These are phyloP conservation scores for Elachura formosa DNA, from an alignment of 2,113 vertebrate species.

Conservation along the genomic window DNA sequence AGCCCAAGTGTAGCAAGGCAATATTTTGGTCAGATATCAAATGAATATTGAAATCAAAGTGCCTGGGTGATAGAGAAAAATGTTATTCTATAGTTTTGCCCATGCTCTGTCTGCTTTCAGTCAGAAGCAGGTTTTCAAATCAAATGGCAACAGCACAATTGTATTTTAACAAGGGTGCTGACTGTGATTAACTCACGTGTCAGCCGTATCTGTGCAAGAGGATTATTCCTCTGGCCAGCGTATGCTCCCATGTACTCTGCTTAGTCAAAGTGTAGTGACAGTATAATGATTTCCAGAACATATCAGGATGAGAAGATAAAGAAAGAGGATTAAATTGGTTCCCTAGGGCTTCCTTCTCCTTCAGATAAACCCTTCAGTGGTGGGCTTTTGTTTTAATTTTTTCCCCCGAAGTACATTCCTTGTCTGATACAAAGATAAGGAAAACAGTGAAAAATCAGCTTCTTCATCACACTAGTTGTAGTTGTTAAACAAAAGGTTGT, in stretches of 20 bases:
- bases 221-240: neutral
- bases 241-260: neutral
- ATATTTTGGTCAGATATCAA: neutral
- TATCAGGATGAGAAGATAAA: neutral
- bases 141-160: neutral
- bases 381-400: neutral
- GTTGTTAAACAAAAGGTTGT: neutral
- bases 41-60: neutral
- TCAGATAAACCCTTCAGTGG: neutral
- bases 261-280: neutral
- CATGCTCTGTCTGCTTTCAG: neutral
- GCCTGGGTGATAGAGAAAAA: neutral
- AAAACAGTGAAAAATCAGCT: neutral
- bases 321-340: neutral
- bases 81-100: neutral
- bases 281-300: neutral
- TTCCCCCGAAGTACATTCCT: neutral
- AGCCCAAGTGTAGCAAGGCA: neutral
- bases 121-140: neutral
- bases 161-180: neutral
- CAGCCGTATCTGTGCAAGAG: neutral
- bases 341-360: neutral
- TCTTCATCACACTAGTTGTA: neutral
- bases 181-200: neutral
- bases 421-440: neutral